Conservation (phyloP, 1,140 invertebrate species). For the Goniozus legneri region DNA sequence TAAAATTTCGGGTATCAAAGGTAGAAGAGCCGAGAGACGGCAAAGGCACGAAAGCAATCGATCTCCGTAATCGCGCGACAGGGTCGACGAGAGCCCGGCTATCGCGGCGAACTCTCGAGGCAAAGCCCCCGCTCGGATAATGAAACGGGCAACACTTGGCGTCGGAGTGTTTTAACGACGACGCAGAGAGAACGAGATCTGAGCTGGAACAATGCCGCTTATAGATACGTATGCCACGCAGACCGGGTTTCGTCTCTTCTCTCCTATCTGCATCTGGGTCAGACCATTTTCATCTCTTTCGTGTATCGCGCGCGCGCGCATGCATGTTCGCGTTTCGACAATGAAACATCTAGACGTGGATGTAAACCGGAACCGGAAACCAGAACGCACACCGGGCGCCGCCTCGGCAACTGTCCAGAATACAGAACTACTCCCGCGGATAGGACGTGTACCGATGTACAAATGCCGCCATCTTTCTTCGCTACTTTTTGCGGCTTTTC, state of each 20-base stretch:
- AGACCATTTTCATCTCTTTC: constrained; percentile 28
- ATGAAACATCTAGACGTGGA: constrained; percentile 34
- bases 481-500: neutral
- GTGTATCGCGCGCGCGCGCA: constrained; percentile 15
- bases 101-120: neutral
- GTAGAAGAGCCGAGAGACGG: too few relatives aligned
- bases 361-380: constrained; percentile 36
- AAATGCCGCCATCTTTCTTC: neutral
- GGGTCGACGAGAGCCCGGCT: neutral
- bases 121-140: neutral
- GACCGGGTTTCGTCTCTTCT: neutral
- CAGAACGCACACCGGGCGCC: constrained; percentile 21
- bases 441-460: too few relatives aligned
- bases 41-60: neutral
- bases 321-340: constrained; percentile 28
- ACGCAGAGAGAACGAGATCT: neutral
- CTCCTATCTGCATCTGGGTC: constrained; percentile 19
- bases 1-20: too few relatives aligned
- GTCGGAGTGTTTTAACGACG: neutral
- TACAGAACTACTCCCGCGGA: constrained; percentile 18
- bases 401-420: constrained; percentile 27
- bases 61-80: neutral
- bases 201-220: neutral
- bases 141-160: neutral
- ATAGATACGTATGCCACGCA: neutral